phyloP scores from a whole-genome alignment of 2,797 vertebrate genomes.

The Mus caroli region DNA sequence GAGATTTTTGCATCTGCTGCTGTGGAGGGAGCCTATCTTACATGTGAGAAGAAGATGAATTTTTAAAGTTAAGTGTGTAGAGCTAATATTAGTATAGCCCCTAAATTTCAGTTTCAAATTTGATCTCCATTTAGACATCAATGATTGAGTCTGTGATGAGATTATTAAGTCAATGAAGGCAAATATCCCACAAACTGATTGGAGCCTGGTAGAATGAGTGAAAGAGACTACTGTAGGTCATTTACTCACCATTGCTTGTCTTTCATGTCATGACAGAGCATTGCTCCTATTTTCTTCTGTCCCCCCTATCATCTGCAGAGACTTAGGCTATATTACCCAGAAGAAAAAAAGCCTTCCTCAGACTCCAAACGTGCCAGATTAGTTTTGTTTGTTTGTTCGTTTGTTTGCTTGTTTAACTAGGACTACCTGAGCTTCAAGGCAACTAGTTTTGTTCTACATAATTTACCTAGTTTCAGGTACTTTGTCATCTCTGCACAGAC shows the following conservation, averaged over 20 bases:
- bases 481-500: background rate
- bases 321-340: too few relatives aligned
- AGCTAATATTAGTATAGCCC: too few relatives aligned
- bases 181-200: background rate
- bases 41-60: background rate
- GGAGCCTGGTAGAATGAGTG: background rate
- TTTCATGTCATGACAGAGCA: rapidly evolving
- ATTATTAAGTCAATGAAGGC: too few relatives aligned
- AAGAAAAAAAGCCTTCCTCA: rapidly evolving
- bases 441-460: background rate
- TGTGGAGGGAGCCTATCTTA: background rate
- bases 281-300: background rate
- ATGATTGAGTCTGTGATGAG: background rate
- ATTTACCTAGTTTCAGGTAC: background rate
- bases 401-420: background rate
- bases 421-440: background rate
- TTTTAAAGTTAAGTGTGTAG: background rate
- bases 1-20: background rate
- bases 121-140: background rate
- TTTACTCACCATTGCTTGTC: background rate
- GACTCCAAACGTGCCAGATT: background rate
- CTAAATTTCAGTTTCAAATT: background rate
- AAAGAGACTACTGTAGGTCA: rapidly evolving
- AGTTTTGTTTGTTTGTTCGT: background rate
- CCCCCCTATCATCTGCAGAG: background rate